Conservation (phyloP, 92 coral and sea anemone genomes). For the Palythoa caribaeorum region DNA sequence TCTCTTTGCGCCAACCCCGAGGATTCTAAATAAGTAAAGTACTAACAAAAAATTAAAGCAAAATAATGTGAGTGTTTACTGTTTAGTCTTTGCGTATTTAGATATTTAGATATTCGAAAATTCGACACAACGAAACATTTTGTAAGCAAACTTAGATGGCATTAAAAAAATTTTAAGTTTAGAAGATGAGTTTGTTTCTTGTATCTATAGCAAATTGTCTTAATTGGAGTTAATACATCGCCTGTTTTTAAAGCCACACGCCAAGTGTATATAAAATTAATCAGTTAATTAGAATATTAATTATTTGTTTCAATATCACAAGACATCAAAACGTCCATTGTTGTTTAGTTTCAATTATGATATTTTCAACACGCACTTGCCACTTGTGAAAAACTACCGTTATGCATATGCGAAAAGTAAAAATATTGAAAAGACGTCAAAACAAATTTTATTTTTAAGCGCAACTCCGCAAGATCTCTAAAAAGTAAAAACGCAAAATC, state of each 20-base stretch:
- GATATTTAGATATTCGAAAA: no score
- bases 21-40: neutral
- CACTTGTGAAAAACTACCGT: no score
- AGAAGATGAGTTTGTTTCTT: neutral
- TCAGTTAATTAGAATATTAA: slow-evolving; percentile 7
- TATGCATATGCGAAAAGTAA: no score
- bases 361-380: neutral
- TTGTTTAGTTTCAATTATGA: neutral
- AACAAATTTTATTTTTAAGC: no score
- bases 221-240: neutral
- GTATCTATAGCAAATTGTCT: neutral
- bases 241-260: neutral
- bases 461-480: no score
- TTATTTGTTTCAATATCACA: slow-evolving; percentile 7
- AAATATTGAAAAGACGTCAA: no score
- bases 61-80: neutral
- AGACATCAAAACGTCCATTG: neutral
- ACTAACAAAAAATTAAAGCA: neutral
- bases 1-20: neutral
- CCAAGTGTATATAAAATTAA: neutral
- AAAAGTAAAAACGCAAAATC: no score
- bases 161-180: no score
- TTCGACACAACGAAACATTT: no score
- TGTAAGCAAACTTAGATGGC: no score
- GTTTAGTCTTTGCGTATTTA: neutral